These are phyloP conservation scores for Xiphias gladius DNA, from an alignment of 2,113 vertebrate species.

Conservation along the genomic window DNA sequence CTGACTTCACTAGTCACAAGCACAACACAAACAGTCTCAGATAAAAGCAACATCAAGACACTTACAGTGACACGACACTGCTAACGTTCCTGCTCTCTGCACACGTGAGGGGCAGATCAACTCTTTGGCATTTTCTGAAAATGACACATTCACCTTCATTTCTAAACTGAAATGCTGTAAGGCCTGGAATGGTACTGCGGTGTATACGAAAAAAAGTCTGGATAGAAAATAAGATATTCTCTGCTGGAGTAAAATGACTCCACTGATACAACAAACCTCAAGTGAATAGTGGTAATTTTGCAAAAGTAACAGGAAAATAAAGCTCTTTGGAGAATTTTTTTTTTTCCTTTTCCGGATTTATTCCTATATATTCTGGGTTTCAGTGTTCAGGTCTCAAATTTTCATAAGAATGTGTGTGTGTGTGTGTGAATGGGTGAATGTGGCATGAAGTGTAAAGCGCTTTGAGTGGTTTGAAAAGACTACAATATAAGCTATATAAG, in stretches of 20 bases:
- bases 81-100: conserved; percentile 17
- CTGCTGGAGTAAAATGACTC: conserved; percentile 12
- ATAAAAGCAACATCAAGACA: background rate
- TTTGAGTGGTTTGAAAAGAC: no score
- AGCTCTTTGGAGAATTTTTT: background rate
- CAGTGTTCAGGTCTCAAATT: no score
- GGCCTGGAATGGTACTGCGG: conserved; percentile 32
- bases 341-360: background rate
- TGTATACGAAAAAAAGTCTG: background rate
- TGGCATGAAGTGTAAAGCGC: no score
- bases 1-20: background rate
- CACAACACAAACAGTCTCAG: background rate
- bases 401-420: no score
- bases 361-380: background rate
- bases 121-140: conserved; percentile 68
- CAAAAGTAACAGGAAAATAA: background rate
- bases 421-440: no score
- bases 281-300: background rate
- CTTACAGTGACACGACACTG: background rate
- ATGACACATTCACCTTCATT: conserved; percentile 54
- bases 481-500: no score
- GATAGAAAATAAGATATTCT: conserved; percentile 25
- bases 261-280: conserved; percentile 10
- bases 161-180: conserved; percentile 44
- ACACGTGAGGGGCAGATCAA: background rate